Evolutionary conservation across 2,113 vertebrate species (phyloP).

Genomic region (Illadopsis cleaveri): DNA sequence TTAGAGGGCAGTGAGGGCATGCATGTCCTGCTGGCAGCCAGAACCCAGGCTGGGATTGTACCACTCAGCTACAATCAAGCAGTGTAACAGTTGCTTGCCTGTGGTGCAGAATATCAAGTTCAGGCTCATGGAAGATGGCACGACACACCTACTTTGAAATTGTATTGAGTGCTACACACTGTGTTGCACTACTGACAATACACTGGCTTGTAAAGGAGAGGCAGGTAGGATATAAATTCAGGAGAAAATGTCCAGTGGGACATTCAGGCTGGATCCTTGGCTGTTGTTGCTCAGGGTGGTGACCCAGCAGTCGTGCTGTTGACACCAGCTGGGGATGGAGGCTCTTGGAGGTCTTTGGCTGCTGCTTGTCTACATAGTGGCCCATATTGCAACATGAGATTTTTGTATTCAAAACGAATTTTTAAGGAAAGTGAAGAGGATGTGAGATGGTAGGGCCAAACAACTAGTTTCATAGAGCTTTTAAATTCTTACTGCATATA

Average conservation of each 20-base stretch:
- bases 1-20: background rate
- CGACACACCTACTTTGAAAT: rapidly evolving
- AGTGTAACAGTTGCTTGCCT: background rate
- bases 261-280: background rate
- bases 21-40: background rate
- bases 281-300: background rate
- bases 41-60: background rate
- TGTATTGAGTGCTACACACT: rapidly evolving
- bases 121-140: background rate
- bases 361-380: background rate
- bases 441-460: background rate
- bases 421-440: background rate
- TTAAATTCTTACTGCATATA: background rate
- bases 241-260: background rate
- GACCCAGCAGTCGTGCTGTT: background rate
- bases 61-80: background rate
- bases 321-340: background rate
- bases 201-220: background rate
- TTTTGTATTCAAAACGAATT: background rate
- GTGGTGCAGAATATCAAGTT: background rate
- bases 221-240: background rate
- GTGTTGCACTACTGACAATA: background rate
- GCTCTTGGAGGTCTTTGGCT: background rate
- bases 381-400: background rate
- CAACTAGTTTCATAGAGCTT: background rate